Evolutionary conservation across 1,140 invertebrate genomes (phyloP).

Genomic region (Araneus ventricosus): DNA sequence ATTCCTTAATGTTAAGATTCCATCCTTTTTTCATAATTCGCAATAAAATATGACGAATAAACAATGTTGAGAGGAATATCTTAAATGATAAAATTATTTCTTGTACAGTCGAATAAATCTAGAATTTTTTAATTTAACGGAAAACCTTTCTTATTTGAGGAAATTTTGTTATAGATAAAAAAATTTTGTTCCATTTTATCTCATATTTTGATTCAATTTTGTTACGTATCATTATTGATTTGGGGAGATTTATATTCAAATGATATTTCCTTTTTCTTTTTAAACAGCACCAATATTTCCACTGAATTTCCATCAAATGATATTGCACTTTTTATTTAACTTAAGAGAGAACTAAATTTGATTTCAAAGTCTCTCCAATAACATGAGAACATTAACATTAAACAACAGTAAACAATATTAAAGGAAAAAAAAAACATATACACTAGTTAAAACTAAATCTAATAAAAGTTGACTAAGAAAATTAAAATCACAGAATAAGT

Average conservation of each 20-base stretch:
- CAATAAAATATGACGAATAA: too few species aligned
- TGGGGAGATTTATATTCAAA: too few species aligned
- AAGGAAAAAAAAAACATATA: conserved; percentile 3
- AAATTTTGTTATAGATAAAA: background rate
- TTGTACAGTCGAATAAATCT: too few species aligned
- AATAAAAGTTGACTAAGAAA: conserved; percentile 24
- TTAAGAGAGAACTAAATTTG: background rate
- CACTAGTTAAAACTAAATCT: background rate
- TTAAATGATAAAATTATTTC: too few species aligned
- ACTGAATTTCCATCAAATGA: background rate
- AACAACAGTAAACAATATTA: conserved; percentile 21
- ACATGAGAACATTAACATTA: conserved; percentile 31
- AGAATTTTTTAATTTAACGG: too few species aligned
- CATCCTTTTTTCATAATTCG: background rate
- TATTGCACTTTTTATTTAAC: conserved; percentile 9
- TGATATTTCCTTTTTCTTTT: background rate
- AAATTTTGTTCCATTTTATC: background rate
- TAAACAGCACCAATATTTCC: background rate
- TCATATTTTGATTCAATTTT: too few species aligned
- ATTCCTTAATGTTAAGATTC: background rate
- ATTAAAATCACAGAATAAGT: conserved; percentile 43
- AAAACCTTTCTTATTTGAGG: too few species aligned
- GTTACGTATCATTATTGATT: too few species aligned
- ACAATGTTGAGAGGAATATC: too few species aligned
- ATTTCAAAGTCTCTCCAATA: background rate